Base-by-base conservation (phyloP, 2,113 vertebrate genomes). In the Triplophysa dalaica region DNA sequence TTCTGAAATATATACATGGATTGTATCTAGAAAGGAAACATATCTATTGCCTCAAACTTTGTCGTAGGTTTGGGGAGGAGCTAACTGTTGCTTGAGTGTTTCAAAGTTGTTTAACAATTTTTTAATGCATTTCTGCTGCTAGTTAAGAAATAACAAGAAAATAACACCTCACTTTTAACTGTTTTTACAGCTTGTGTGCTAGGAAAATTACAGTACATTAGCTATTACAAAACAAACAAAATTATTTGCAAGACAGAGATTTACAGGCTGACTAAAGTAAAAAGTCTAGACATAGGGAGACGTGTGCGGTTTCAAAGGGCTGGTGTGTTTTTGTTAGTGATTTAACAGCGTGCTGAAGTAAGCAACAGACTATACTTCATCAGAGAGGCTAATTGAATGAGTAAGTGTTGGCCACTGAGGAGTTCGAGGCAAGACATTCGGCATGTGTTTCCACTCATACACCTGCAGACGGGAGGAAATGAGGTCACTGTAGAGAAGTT, bases 401-500 rank as follows among this genome's bases (percentile, higher is more conserved):
- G 78, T 79, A 85, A 81, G 38, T 73, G 70, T 19, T 58, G 63
- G 48, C 69, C 62, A 54, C 78, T 14, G 68, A 26, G 62, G 58
- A 69, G 65, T 81, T 83, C 14, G n/a, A 67, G 29, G 62, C 48
- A 41, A 58, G 72, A 73, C 52, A 79, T 75, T 72, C 22, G 21
- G 69, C 75, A 61, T 58, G 12, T 50, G 48, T 83, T 83, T 4
- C 63, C 26, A 80, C 83, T 83, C 80, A 66, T 78, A 78, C 56
- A 73, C 86, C 85, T 74, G 80, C 75, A 85, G 75, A 79, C 56
- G 70, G 77, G 70, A 86, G 62, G 87, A 91, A 91, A 90, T 81
- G 87, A 91, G 92, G 92, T 92, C 91, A 90, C 85, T 54, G 77
- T 81, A 87, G 81, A 85, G 89, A 91, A 89, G 88, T 91, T 82